A percentile compares a stretch with the other conserved stretches of the same genome.
Conservation (phyloP, 2,888 invertebrate genomes). For the Leptodirus hochenwartii region DNA sequence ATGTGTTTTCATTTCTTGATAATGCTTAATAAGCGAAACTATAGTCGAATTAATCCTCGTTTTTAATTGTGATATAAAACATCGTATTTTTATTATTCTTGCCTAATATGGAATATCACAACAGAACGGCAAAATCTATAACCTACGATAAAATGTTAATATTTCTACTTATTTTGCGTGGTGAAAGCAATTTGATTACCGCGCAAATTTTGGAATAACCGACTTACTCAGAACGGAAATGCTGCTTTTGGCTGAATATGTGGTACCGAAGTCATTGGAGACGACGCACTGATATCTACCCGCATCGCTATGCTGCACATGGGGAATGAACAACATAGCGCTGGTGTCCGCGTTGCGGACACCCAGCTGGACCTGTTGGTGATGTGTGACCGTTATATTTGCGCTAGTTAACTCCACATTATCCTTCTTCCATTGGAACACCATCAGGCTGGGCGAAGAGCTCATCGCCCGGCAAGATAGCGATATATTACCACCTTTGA, state of each 20-base stretch:
- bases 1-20: too few relatives aligned
- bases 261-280: constrained; percentile 73
- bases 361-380: constrained; percentile 29
- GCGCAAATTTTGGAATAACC: too few relatives aligned
- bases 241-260: constrained; percentile 72
- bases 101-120: too few relatives aligned
- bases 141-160: too few relatives aligned
- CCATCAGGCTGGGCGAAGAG: constrained; percentile 53
- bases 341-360: constrained; percentile 45
- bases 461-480: constrained; percentile 70
- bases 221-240: constrained; percentile 67
- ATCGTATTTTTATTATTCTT: too few relatives aligned
- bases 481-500: constrained; percentile 72
- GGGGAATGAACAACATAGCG: constrained; percentile 53
- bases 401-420: constrained; percentile 37
- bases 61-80: too few relatives aligned
- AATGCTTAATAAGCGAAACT: too few relatives aligned
- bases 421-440: constrained; percentile 78
- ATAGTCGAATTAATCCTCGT: too few relatives aligned
- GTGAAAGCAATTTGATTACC: too few relatives aligned
- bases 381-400: constrained; percentile 25
- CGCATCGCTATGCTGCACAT: constrained; percentile 62
- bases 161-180: too few relatives aligned
- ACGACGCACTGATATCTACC: constrained; percentile 90
- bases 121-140: too few relatives aligned